Evolutionary conservation across 2,113 vertebrate species (phyloP).

Genomic region (Eretmochelys imbricata): DNA sequence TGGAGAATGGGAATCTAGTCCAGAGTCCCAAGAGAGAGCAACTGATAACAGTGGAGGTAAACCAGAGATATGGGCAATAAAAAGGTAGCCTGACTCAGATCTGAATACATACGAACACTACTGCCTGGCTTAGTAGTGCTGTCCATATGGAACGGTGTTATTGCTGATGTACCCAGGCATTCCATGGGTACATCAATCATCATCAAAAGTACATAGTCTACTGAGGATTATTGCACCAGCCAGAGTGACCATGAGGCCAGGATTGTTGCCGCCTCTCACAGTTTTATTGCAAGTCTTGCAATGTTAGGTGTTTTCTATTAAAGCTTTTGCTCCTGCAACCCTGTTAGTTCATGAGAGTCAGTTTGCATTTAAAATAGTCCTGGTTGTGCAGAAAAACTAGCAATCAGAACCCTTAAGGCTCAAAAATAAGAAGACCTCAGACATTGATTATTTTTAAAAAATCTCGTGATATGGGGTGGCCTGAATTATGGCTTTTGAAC

Average conservation of each 20-base stretch:
- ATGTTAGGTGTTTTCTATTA: neutral
- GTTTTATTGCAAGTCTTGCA: neutral
- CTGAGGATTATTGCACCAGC: too few relatives aligned
- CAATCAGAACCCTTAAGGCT: neutral
- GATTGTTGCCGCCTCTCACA: neutral
- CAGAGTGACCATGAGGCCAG: neutral
- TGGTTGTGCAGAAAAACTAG: neutral
- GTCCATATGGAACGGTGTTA: too few relatives aligned
- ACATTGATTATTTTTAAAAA: neutral
- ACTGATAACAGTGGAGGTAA: neutral
- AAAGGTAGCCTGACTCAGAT: neutral
- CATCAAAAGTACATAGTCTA: too few relatives aligned
- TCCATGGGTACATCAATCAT: too few relatives aligned
- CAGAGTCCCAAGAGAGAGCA: neutral
- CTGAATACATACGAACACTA: rapidly evolving
- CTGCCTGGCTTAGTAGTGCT: too few relatives aligned
- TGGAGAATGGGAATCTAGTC: rapidly evolving
- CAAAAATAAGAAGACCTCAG: neutral
- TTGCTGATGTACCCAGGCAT: too few relatives aligned
- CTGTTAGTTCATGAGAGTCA: neutral
- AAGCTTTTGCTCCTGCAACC: neutral
- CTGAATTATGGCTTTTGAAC: neutral
- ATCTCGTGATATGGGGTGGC: neutral
- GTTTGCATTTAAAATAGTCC: neutral
- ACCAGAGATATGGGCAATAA: neutral